phyloP scores from a whole-genome alignment of 2,113 vertebrate genomes.

The Narcine bancroftii region DNA sequence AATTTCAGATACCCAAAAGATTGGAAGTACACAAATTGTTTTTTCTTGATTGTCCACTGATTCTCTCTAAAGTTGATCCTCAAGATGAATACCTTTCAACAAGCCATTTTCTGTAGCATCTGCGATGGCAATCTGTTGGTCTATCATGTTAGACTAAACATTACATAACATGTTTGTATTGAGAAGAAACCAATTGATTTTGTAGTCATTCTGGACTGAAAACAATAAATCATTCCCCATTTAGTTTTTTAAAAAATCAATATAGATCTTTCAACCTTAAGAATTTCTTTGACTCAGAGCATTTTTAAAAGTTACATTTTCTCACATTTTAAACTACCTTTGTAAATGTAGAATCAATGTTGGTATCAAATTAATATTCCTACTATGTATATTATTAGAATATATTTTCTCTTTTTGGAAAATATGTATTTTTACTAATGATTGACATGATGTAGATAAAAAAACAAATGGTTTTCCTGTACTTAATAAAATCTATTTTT shows the following conservation, averaged over 20 bases:
- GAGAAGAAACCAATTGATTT: background rate
- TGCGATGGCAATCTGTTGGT: background rate
- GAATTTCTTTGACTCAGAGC: background rate
- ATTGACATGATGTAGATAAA: too few relatives aligned
- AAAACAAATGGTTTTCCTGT: background rate
- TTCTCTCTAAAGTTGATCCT: background rate
- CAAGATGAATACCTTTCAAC: background rate
- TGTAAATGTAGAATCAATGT: background rate
- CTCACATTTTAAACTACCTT: background rate
- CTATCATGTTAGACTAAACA: background rate
- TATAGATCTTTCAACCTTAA: background rate
- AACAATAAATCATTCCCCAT: background rate
- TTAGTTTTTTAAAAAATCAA: background rate
- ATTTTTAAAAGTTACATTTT: background rate
- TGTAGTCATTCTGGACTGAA: background rate
- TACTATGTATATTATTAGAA: background rate
- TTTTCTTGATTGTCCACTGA: background rate
- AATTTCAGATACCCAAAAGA: background rate
- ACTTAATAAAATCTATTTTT: constrained; percentile 7
- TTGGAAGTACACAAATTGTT: background rate
- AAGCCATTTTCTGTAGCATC: background rate
- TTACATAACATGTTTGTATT: background rate
- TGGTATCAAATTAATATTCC: background rate
- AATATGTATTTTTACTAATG: background rate
- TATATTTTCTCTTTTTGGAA: background rate